phyloP scores from a whole-genome alignment of 1,140 invertebrate genomes.

The Psilanteris sp. region DNA sequence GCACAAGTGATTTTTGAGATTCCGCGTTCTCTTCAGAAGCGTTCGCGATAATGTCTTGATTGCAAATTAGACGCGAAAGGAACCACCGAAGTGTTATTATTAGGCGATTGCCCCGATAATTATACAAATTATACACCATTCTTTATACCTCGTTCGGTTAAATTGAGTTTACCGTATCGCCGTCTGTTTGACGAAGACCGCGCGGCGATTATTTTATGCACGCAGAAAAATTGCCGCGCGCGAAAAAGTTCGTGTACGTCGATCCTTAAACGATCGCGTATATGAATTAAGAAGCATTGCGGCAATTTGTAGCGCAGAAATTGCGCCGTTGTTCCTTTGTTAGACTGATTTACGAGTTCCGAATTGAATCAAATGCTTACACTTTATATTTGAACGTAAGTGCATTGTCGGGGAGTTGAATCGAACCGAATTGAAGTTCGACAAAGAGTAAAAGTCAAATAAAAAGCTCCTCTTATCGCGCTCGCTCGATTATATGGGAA shows the following conservation, averaged over 20 bases:
- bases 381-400: no score
- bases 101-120: conserved; percentile 5
- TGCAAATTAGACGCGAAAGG: conserved; percentile 41
- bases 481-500: conserved; percentile 1
- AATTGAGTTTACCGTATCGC: background rate
- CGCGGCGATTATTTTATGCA: no score
- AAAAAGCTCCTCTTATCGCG: conserved; percentile 23
- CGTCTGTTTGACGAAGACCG: no score
- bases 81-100: conserved; percentile 12
- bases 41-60: conserved; percentile 28
- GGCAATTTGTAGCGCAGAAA: no score
- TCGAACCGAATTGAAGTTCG: background rate
- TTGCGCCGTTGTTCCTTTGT: no score
- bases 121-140: conserved; percentile 11
- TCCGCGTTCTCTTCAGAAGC: conserved; percentile 34
- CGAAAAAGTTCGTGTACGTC: no score
- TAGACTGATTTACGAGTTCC: no score
- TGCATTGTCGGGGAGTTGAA: no score
- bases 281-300: no score
- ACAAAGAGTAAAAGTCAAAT: conserved; percentile 21
- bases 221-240: no score
- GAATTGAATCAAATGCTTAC: no score
- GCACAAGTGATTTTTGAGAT: conserved; percentile 45
- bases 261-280: no score
- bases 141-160: conserved; percentile 2